A percentile compares a stretch with the other conserved stretches of the same genome.
phyloP scores from a whole-genome alignment of 2,113 vertebrate genomes.

The Arothron firmamentum region DNA sequence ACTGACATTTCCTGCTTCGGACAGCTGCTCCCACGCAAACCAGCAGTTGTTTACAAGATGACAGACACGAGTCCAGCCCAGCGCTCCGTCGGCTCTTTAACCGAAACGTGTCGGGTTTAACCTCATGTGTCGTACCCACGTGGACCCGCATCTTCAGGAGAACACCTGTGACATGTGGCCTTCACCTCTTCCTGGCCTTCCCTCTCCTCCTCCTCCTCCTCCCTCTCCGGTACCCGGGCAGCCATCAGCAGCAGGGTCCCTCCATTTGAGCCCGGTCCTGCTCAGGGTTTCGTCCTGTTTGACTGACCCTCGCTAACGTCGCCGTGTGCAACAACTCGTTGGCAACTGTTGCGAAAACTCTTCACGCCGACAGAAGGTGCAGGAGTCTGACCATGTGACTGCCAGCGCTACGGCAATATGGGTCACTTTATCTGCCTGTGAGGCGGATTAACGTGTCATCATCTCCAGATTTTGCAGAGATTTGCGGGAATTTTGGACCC shows the following conservation, averaged over 20 bases:
- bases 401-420: conserved; percentile 6
- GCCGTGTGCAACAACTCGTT: no score
- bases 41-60: not conserved
- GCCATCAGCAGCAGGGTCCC: no score
- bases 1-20: not conserved
- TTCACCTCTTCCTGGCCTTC: no score
- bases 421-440: not conserved
- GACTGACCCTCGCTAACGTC: no score
- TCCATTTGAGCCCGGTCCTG: no score
- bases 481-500: not conserved
- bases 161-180: no score
- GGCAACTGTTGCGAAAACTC: conserved; percentile 2
- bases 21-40: not conserved
- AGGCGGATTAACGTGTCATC: not conserved
- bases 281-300: no score
- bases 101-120: no score
- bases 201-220: no score
- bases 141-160: no score
- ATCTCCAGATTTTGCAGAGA: conserved; percentile 1
- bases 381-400: conserved; percentile 32
- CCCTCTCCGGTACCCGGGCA: not conserved
- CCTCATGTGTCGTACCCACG: no score
- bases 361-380: conserved; percentile 30
- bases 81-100: no score
- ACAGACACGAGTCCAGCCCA: not conserved